Percentiles rank a stretch among this genome's conserved stretches.
phyloP scores from a whole-genome alignment of 2,113 vertebrate genomes.

The Capricornis sumatraensis region DNA sequence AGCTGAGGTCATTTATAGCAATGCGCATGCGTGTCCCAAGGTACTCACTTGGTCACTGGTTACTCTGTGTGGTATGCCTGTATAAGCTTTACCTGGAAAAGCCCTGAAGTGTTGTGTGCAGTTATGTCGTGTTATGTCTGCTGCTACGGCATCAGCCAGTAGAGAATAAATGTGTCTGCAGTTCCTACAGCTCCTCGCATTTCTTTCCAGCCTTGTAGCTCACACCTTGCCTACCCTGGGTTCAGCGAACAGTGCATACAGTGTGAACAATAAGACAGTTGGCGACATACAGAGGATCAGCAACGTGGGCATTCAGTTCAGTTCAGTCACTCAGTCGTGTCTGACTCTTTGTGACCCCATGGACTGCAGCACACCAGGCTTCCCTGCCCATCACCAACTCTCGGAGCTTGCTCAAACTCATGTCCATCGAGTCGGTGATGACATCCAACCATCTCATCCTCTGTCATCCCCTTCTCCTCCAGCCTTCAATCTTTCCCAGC shows the following conservation, averaged over 20 bases:
- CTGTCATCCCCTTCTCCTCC: not conserved
- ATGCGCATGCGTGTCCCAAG: not conserved
- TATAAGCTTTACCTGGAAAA: not conserved
- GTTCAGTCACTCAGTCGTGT: accelerated
- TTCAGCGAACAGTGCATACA: not conserved
- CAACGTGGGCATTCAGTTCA: not conserved
- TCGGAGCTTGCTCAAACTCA: not conserved
- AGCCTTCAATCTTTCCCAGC: not conserved
- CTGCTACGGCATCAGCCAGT: not conserved
- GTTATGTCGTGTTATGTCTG: not conserved
- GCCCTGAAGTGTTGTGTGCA: not conserved
- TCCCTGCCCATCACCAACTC: not conserved
- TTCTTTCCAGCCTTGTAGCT: not conserved
- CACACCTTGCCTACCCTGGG: not conserved
- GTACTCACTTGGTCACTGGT: not conserved
- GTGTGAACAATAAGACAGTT: not conserved
- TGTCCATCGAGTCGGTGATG: not conserved
- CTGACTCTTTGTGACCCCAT: not conserved
- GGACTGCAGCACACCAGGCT: not conserved
- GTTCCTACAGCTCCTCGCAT: not conserved
- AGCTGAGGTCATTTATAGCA: not conserved
- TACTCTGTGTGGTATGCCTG: not conserved
- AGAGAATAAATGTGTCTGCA: not conserved
- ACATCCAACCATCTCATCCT: not conserved
- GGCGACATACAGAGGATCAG: not conserved